Base-by-base conservation (phyloP, 2,888 invertebrate genomes). In the Platypus cylindrus region DNA sequence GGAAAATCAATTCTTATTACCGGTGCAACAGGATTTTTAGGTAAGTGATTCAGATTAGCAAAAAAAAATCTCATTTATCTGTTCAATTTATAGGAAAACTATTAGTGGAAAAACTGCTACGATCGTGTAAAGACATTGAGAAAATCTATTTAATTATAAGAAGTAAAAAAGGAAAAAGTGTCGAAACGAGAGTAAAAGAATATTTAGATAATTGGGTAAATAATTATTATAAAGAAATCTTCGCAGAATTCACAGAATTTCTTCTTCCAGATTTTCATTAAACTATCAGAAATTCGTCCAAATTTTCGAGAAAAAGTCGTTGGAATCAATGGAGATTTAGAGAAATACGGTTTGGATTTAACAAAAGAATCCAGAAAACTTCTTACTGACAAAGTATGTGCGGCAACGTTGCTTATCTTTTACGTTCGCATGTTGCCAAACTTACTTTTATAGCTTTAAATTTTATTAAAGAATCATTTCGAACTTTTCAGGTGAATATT, bases 121-220 rank as follows among this genome's bases (percentile, higher is more conserved):
- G 45, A 3, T 41, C 43, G 1, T 55, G 52, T 32, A 63, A 50
- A 67, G 46, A 51, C 22, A 30, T 54, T 3, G 47, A 48, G 8
- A 49, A 41, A 9, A 38, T 56, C 16, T 56, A 51, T 32, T 27
- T 58, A 12, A 30, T 58, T 22, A 42, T 54, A 3, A 38, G 58
- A 5, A 41, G 45, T 7, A 57, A 56, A 37, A 52, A 50, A 12
- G 54, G 54, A 5, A 49, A 50, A 17, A 39, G 44, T 14, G 34
- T 44, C 14, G 29, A 46, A 14, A 34, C 38, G 1, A 44, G 56
- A 24, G 43, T 55, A 11, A 65, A 71, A 18, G 71, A 73, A 34
- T 64, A 74, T 38, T 68, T 72, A 37, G 68, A 70, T 29, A 67
- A 71, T 43, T 65, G 66, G 48, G 76, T 75, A 44, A 64, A 66